Percentiles rank a stretch among this genome's conserved stretches.
These are phyloP conservation scores for Bhutanitis thaidina DNA, from an alignment of 2,888 invertebrate genomes.

Conservation along the genomic window DNA sequence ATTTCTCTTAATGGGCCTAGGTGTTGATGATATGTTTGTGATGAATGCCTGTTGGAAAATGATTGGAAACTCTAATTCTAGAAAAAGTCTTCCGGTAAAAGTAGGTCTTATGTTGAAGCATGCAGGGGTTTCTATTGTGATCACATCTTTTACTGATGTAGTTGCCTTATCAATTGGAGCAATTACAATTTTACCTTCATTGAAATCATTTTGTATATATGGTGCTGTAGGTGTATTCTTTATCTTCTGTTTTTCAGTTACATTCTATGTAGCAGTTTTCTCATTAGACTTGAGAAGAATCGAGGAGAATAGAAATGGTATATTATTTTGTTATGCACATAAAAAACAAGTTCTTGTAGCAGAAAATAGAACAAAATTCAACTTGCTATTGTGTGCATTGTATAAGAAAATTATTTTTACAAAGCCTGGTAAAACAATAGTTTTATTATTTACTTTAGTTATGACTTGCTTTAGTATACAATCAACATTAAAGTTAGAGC, in stretches of 20 bases:
- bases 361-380: slow-evolving; percentile 79
- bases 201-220: slow-evolving; percentile 91
- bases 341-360: slow-evolving; percentile 71
- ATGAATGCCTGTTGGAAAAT: slow-evolving; percentile 89
- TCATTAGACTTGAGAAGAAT: slow-evolving; percentile 85
- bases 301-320: slow-evolving; percentile 81
- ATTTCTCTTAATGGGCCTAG: slow-evolving; percentile 89
- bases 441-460: slow-evolving; percentile 80
- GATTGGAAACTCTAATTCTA: slow-evolving; percentile 70
- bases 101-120: slow-evolving; percentile 86
- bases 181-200: slow-evolving; percentile 88
- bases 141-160: slow-evolving; percentile 91
- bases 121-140: slow-evolving; percentile 90
- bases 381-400: slow-evolving; percentile 77
- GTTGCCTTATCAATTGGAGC: slow-evolving; percentile 89
- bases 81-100: slow-evolving; percentile 80
- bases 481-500: slow-evolving; percentile 83
- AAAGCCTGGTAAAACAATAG: slow-evolving; percentile 82
- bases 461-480: slow-evolving; percentile 82
- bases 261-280: slow-evolving; percentile 90
- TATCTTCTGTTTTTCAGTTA: slow-evolving; percentile 87
- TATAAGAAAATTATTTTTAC: slow-evolving; percentile 85
- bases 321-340: slow-evolving; percentile 84
- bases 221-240: slow-evolving; percentile 88
- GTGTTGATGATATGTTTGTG: slow-evolving; percentile 92